Evolutionary conservation across 2,797 vertebrate genomes (phyloP).

Genomic region (Macropus fuliginosus): DNA sequence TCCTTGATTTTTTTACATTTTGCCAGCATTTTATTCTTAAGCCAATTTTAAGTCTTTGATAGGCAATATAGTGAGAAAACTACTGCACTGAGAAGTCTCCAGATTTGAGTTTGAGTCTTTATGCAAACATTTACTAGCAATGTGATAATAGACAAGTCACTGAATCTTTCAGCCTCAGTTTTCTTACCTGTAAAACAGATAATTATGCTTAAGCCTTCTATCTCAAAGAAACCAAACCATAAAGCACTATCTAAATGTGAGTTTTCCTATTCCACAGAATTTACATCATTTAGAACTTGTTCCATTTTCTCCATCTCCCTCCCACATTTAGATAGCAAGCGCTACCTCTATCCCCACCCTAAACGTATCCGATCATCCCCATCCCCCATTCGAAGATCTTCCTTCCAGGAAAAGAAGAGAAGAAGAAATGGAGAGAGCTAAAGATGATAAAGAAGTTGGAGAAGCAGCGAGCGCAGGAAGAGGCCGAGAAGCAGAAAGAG

Average conservation of each 20-base stretch:
- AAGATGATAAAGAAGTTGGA: conserved; percentile 92
- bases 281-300: background rate
- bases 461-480: conserved; percentile 84
- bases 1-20: background rate
- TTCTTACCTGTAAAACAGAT: background rate
- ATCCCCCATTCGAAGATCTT: background rate
- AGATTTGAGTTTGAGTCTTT: background rate
- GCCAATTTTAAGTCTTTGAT: background rate
- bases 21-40: background rate
- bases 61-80: background rate
- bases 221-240: background rate
- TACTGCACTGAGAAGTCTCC: background rate
- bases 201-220: background rate
- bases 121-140: background rate
- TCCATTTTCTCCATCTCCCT: background rate
- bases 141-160: background rate
- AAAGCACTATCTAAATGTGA: background rate
- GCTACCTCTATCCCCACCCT: background rate
- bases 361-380: background rate
- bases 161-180: background rate
- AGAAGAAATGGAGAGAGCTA: conserved; percentile 89
- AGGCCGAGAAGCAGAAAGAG: conserved; percentile 74
- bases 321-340: background rate
- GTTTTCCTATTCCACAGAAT: background rate
- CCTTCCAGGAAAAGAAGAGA: conserved; percentile 89